Percentiles rank a stretch among this genome's conserved stretches.
phyloP scores from a whole-genome alignment of 2,113 vertebrate species.

The Salvelinus sp. region DNA sequence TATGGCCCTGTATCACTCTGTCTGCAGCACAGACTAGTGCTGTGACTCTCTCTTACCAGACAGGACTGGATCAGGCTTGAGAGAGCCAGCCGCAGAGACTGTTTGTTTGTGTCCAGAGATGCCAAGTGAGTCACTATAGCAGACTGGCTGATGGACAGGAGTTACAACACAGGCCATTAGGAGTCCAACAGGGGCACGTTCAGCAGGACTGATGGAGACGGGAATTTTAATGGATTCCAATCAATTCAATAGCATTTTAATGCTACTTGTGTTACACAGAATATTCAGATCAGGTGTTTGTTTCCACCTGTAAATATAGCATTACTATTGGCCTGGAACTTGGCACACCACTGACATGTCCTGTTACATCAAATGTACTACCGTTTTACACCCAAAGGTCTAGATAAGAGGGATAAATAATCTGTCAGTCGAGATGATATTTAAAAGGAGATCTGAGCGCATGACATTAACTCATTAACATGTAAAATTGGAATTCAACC shows the following conservation, averaged over 20 bases:
- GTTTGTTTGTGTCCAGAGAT: neutral
- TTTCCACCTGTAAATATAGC: too few species aligned
- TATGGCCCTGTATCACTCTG: conserved; percentile 21
- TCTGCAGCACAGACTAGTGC: too few species aligned
- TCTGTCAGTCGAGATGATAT: conserved; percentile 62
- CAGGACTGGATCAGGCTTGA: conserved; percentile 31
- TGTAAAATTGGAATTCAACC: conserved; percentile 72
- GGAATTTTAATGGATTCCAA: too few species aligned
- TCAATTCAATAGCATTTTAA: too few species aligned
- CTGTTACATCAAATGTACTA: conserved; percentile 20
- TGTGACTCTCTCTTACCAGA: neutral
- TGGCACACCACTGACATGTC: neutral
- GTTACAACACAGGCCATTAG: neutral
- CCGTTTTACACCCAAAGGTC: neutral
- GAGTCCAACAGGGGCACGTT: neutral
- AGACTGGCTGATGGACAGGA: neutral
- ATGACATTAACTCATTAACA: conserved; percentile 70
- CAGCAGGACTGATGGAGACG: too few species aligned
- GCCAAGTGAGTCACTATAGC: conserved; percentile 28
- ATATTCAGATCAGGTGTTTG: too few species aligned
- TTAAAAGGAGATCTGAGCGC: conserved; percentile 69
- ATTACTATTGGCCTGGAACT: too few species aligned
- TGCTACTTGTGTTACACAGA: too few species aligned
- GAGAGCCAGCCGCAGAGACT: too few species aligned
- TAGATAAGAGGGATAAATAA: conserved; percentile 60